A percentile compares a stretch with the other conserved stretches of the same genome.
Evolutionary conservation across 2,113 vertebrate genomes (phyloP).

Genomic region (Craseonycteris thonglongyai): DNA sequence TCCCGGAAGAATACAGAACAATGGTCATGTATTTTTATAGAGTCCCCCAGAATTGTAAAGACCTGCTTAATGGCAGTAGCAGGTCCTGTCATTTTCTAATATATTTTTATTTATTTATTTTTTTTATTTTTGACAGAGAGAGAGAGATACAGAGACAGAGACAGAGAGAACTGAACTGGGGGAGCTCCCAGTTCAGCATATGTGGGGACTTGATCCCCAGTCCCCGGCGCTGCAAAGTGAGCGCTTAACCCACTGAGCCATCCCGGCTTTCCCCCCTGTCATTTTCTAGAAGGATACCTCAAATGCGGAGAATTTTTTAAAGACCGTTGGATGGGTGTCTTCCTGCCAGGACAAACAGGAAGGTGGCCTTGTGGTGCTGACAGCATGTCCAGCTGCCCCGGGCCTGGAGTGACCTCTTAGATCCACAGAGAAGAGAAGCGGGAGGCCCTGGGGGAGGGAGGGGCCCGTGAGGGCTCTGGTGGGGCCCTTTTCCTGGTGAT

Average conservation of each 20-base stretch:
- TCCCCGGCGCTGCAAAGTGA: too few relatives aligned
- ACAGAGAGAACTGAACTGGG: too few relatives aligned
- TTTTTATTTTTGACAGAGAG: too few relatives aligned
- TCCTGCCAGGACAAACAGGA: neutral
- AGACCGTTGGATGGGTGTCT: neutral
- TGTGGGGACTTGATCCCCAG: too few relatives aligned
- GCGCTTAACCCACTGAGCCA: too few relatives aligned
- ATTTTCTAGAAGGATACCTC: neutral
- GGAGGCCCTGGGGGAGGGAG: too few relatives aligned
- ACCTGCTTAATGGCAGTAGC: neutral
- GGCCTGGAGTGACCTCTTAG: neutral
- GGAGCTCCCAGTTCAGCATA: too few relatives aligned
- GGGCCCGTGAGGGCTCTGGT: accelerated
- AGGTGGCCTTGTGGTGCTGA: accelerated
- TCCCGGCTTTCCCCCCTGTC: too few relatives aligned
- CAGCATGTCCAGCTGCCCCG: accelerated
- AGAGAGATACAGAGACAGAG: too few relatives aligned
- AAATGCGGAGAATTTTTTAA: neutral
- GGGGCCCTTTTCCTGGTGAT: neutral
- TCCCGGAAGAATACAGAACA: neutral
- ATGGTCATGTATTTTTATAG: neutral
- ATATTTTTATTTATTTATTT: too few relatives aligned
- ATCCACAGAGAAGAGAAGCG: accelerated
- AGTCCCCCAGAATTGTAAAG: neutral
- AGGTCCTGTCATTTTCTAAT: too few relatives aligned